A percentile compares a stretch with the other conserved stretches of the same genome.
Evolutionary conservation across 2,113 vertebrate species (phyloP).

Genomic region (Scophthalmus maximus): DNA sequence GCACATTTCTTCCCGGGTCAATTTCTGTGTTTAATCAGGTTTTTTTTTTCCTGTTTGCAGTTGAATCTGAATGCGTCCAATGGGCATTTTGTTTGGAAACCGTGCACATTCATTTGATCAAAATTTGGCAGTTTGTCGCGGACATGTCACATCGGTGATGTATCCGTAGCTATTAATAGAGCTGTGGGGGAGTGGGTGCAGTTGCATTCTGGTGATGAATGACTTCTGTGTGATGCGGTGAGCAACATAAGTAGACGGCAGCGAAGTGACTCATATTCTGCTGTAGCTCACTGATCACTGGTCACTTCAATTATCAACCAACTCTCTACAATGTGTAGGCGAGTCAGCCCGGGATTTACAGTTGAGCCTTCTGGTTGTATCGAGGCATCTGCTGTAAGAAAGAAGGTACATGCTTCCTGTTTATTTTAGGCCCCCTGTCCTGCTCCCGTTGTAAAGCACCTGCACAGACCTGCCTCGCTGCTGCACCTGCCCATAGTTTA

Average conservation of each 20-base stretch:
- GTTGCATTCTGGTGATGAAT: slow-evolving; percentile 61
- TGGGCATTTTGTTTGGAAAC: slow-evolving; percentile 1
- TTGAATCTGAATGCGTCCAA: not conserved
- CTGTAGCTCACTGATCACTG: slow-evolving; percentile 18
- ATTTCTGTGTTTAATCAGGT: not conserved
- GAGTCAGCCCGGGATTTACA: too few relatives aligned
- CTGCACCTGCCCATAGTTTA: not conserved
- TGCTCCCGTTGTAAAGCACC: not conserved
- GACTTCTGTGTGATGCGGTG: slow-evolving; percentile 46
- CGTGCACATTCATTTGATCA: slow-evolving; percentile 37
- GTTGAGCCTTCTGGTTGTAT: not conserved
- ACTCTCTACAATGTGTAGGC: too few relatives aligned
- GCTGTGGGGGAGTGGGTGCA: slow-evolving; percentile 58
- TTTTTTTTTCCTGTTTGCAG: not conserved
- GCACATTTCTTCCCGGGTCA: not conserved
- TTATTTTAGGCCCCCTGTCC: not conserved
- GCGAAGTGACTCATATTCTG: slow-evolving; percentile 39
- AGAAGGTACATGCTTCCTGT: not conserved
- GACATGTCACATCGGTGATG: slow-evolving; percentile 65
- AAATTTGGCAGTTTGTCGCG: slow-evolving; percentile 50
- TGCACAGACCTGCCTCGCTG: not conserved
- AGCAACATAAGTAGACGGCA: slow-evolving; percentile 41
- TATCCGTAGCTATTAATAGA: slow-evolving; percentile 67
- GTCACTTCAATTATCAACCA: slow-evolving; percentile 25
- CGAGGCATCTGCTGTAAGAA: not conserved